Conservation (phyloP, 2,113 vertebrate species). For the Laticauda laticaudata region DNA sequence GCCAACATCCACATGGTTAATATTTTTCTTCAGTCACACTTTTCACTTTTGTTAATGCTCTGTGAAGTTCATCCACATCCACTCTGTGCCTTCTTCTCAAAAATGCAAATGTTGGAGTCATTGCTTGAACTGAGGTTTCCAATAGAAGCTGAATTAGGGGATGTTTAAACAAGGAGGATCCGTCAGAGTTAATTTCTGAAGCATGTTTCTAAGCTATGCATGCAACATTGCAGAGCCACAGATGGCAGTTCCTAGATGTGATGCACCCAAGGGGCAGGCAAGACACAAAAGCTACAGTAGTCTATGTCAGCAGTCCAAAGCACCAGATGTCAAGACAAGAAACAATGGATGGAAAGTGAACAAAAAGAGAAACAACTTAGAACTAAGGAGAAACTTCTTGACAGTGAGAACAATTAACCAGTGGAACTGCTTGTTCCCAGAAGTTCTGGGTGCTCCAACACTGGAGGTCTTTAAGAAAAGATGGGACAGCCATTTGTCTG, state of each 20-base stretch:
- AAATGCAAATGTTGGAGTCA: background rate
- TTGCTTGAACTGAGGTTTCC: background rate
- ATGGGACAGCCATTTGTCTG: too few species aligned
- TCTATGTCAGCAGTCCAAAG: background rate
- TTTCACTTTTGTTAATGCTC: background rate
- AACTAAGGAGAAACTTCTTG: background rate
- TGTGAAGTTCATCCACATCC: background rate
- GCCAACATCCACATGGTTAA: slow-evolving; percentile 3
- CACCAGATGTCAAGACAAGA: background rate
- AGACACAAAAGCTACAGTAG: background rate
- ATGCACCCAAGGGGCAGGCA: background rate
- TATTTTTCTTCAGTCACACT: background rate
- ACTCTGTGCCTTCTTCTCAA: background rate
- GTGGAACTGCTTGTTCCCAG: background rate
- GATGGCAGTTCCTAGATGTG: slow-evolving; percentile 2
- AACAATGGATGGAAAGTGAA: background rate
- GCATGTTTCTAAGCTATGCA: background rate
- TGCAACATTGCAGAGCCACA: background rate
- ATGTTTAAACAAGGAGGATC: background rate
- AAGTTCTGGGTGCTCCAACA: background rate
- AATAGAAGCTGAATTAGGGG: background rate
- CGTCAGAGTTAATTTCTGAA: background rate
- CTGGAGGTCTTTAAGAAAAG: background rate
- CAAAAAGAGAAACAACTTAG: background rate
- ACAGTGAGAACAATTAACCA: background rate